Conservation (phyloP, 2,113 vertebrate genomes). For the Prietella phreatophila region DNA sequence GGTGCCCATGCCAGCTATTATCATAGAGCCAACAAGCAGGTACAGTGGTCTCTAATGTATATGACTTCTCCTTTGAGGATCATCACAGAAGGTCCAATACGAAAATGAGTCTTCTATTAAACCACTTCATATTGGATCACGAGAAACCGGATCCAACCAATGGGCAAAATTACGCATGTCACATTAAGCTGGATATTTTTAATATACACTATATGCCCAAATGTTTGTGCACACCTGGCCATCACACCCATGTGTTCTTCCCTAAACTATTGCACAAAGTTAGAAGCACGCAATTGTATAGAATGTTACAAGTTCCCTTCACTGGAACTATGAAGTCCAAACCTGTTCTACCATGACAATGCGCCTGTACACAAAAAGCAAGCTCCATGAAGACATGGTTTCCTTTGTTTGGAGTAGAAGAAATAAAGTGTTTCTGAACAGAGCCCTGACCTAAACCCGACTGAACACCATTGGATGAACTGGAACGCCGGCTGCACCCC, state of each 20-base stretch:
- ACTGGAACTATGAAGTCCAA: not conserved
- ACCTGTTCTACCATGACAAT: not conserved
- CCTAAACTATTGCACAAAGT: not conserved
- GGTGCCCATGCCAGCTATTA: conserved; percentile 95
- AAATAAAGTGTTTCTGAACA: not conserved
- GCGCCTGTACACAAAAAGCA: not conserved
- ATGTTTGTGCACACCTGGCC: not conserved
- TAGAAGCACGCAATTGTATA: not conserved
- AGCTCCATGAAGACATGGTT: not conserved
- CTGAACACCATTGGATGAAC: not conserved
- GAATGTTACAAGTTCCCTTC: not conserved
- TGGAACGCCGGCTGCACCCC: not conserved
- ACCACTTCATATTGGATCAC: not conserved
- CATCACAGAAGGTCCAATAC: not conserved
- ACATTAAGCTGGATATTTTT: not conserved
- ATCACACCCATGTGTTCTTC: not conserved
- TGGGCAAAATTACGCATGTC: not conserved
- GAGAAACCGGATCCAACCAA: not conserved
- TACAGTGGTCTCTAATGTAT: conserved; percentile 48
- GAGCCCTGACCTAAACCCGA: not conserved
- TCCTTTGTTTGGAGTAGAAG: not conserved
- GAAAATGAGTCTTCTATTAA: not conserved
- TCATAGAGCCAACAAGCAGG: conserved; percentile 92
- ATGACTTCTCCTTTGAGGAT: not conserved
- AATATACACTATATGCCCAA: not conserved